These are phyloP conservation scores for Latrodectus elegans DNA, from an alignment of 2,888 invertebrate species.

Conservation along the genomic window DNA sequence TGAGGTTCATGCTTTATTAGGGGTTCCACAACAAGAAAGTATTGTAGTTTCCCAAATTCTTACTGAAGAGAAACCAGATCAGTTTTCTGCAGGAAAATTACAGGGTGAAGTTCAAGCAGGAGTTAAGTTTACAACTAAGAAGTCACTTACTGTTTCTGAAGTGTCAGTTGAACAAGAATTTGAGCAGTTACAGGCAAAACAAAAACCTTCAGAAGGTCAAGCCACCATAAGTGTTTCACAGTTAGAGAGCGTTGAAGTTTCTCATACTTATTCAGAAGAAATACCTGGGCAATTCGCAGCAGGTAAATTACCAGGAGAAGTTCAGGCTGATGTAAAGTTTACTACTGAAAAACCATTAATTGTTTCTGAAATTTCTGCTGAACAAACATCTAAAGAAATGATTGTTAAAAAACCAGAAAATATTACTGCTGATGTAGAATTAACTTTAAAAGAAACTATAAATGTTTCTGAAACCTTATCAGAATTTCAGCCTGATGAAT, in stretches of 20 bases:
- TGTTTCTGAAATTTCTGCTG: conserved; percentile 70
- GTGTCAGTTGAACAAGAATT: conserved; percentile 65
- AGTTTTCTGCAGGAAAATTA: conserved; percentile 70
- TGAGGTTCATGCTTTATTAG: conserved; percentile 50
- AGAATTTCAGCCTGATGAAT: conserved; percentile 66
- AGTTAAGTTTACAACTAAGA: conserved; percentile 74
- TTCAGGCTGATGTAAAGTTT: conserved; percentile 74
- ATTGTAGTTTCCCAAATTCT: conserved; percentile 68
- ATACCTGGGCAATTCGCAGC: conserved; percentile 67
- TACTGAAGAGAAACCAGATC: conserved; percentile 64
- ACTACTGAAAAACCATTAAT: conserved; percentile 68
- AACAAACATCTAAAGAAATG: conserved; percentile 58
- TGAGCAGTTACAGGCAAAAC: conserved; percentile 49
- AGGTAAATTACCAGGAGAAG: conserved; percentile 74
- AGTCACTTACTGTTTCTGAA: conserved; percentile 70
- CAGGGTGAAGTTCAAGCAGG: conserved; percentile 77
- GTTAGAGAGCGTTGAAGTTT: conserved; percentile 67
- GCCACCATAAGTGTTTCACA: conserved; percentile 52
- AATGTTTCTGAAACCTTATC: conserved; percentile 69
- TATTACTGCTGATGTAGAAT: conserved; percentile 41
- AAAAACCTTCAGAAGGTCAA: conserved; percentile 48
- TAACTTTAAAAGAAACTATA: conserved; percentile 68
- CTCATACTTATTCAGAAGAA: conserved; percentile 66
- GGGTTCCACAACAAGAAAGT: conserved; percentile 62
- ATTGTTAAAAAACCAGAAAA: conserved; percentile 58